Percentiles rank a stretch among this genome's conserved stretches.
These are phyloP conservation scores for Oncopodura yosiiana DNA, from an alignment of 1,140 invertebrate species.

Conservation along the genomic window DNA sequence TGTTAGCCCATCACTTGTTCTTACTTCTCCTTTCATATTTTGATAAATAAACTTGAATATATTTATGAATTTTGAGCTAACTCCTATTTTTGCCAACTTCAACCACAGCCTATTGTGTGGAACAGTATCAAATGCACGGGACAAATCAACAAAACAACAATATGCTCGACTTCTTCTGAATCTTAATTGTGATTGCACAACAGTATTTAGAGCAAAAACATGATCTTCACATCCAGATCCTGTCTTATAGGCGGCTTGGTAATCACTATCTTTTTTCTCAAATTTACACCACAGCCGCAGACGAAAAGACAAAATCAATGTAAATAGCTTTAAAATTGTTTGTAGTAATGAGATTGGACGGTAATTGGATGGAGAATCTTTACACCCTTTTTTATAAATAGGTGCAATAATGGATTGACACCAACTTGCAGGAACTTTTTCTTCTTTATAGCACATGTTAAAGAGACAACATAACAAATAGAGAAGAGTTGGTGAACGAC, in stretches of 20 bases:
- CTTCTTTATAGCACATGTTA: too few relatives aligned
- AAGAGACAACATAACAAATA: too few relatives aligned
- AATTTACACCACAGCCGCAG: conserved; percentile 27
- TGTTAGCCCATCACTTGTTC: not conserved
- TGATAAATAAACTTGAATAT: conserved; percentile 8
- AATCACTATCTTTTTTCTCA: conserved; percentile 27
- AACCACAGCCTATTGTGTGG: conserved; percentile 15
- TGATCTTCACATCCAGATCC: conserved; percentile 33
- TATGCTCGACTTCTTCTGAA: conserved; percentile 9
- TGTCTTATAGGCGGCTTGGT: conserved; percentile 35
- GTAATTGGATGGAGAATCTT: not conserved
- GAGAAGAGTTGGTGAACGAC: not conserved
- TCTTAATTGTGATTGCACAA: not conserved
- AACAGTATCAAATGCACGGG: conserved; percentile 14
- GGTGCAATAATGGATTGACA: not conserved
- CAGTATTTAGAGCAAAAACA: conserved; percentile 30
- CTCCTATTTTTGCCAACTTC: conserved; percentile 11
- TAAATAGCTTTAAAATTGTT: conserved; percentile 29
- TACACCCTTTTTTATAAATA: conserved; percentile 1
- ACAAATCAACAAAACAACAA: conserved; percentile 19
- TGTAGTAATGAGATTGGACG: not conserved
- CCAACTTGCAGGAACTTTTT: not conserved
- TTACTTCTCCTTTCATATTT: not conserved
- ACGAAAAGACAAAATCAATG: conserved; percentile 28
- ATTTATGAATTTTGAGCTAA: conserved; percentile 9